Evolutionary conservation across 2,113 vertebrate species (phyloP), one percentile per base, ranked within the genome.

Genomic region (Austrofundulus limnaeus): DNA sequence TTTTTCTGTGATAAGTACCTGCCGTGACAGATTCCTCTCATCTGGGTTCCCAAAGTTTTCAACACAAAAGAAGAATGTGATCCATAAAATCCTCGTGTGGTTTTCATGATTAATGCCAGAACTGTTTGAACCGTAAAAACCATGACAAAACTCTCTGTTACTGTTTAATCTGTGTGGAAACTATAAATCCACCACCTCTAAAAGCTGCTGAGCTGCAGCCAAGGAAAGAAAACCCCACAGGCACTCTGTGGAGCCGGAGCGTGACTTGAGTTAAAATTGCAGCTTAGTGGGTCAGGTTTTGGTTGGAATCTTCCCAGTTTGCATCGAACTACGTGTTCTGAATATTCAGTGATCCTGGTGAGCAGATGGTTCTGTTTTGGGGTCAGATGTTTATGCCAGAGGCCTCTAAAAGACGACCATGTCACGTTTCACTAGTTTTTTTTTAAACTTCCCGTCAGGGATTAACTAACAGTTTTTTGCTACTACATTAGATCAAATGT

Each of bases 221-320:
- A 73, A 24, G 37, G 20, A 6, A 61, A 61, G 61, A 41, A 66
- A 72, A 63, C 24, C n/a, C n/a, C 51, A 3, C 43, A 72, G 55
- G 38, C 52, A 2, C 14, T 42, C 61, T 15, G 7, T 66, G 55
- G 46, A 43, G 49, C 57, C 17, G 14, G 58, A 20, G 1, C 59
- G 83, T 79, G 81, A 84, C 70, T 67, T 59, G 78, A 78, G 82
- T 80, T 19, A 51, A 23, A 80, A 82, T 65, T 43, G 10, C 0
- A 1, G 19, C 11, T 67, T 52, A 73, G 70, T 75, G 66, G 65
- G 69, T 55, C 58, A 65, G 57, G 69, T 41, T 61, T 52, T 51
- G 50, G 59, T 38, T 17, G 0, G 42, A 10, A 37, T 28, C 21
- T 57, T 31, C 28, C 13, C 16, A 47, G 52, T 52, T 38, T 52